These are phyloP conservation scores for Lophura nycthemera DNA, from an alignment of 2,113 vertebrate species.

Conservation along the genomic window DNA sequence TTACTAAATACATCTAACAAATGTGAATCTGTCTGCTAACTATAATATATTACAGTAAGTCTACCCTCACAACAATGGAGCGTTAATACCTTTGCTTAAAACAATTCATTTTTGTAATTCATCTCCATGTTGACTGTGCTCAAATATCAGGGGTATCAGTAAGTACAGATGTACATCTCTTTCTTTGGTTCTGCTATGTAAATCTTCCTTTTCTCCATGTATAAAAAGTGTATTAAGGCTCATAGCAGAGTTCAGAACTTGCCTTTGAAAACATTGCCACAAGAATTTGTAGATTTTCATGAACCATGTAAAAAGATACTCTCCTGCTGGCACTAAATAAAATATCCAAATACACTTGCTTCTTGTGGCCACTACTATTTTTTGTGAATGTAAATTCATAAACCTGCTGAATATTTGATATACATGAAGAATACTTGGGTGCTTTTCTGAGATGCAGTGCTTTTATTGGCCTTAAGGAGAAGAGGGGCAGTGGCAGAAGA, in stretches of 20 bases:
- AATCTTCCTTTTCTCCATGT: background rate
- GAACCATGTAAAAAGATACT: background rate
- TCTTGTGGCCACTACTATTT: background rate
- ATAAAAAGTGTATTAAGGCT: background rate
- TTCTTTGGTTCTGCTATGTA: background rate
- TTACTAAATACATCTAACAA: background rate
- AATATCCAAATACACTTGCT: background rate
- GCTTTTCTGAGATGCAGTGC: conserved; percentile 29
- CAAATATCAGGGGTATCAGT: background rate
- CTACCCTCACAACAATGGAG: background rate
- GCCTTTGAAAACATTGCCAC: background rate
- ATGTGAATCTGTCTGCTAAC: background rate
- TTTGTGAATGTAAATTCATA: background rate
- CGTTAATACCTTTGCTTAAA: background rate
- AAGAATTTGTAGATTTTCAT: background rate
- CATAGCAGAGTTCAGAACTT: conserved; percentile 25
- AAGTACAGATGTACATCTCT: background rate
- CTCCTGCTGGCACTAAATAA: background rate
- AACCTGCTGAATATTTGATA: conserved; percentile 25
- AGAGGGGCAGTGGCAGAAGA: background rate
- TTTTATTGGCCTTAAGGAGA: conserved; percentile 15
- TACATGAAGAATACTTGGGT: background rate
- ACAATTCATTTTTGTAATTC: background rate
- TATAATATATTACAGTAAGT: background rate
- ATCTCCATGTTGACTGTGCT: background rate